Conservation (phyloP, 1,140 invertebrate species). For the Olivierus martensii region DNA sequence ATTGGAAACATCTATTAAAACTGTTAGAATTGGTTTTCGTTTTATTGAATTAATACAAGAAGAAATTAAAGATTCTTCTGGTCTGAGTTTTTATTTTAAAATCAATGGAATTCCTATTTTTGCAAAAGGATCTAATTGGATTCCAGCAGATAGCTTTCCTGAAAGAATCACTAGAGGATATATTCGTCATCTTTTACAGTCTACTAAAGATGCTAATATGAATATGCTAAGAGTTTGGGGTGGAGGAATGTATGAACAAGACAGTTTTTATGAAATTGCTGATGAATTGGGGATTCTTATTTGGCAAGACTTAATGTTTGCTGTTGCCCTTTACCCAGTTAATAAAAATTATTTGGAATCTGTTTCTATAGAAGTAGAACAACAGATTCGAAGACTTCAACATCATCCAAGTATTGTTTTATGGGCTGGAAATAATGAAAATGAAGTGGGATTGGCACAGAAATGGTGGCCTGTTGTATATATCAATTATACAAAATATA, state of each 20-base stretch:
- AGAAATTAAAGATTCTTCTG: constrained; percentile 22
- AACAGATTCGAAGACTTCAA: constrained; percentile 71
- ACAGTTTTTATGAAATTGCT: constrained; percentile 70
- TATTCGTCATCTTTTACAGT: constrained; percentile 42
- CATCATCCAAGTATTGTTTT: constrained; percentile 77
- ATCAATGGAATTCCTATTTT: constrained; percentile 84
- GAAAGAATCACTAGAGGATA: constrained; percentile 45
- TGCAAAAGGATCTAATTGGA: constrained; percentile 92
- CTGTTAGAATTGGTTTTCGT: constrained; percentile 63
- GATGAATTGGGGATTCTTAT: constrained; percentile 30
- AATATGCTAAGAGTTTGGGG: constrained; percentile 96
- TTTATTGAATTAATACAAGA: constrained; percentile 51
- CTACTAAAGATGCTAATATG: constrained; percentile 67
- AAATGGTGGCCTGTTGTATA: constrained; percentile 47
- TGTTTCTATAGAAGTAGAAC: constrained; percentile 60
- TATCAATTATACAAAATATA: constrained; percentile 38
- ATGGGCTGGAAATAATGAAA: constrained; percentile 94
- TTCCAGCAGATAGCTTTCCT: constrained; percentile 76
- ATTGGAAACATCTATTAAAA: constrained; percentile 26
- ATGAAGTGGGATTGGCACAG: constrained; percentile 71
- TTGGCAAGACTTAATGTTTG: constrained; percentile 84
- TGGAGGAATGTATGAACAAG: constrained; percentile 86
- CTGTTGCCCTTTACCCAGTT: constrained; percentile 86
- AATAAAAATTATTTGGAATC: constrained; percentile 51
- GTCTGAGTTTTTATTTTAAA: constrained; percentile 1